A percentile compares a stretch with the other conserved stretches of the same genome.
Conservation (phyloP, 2,113 vertebrate species). For the Dipodomys merriami region DNA sequence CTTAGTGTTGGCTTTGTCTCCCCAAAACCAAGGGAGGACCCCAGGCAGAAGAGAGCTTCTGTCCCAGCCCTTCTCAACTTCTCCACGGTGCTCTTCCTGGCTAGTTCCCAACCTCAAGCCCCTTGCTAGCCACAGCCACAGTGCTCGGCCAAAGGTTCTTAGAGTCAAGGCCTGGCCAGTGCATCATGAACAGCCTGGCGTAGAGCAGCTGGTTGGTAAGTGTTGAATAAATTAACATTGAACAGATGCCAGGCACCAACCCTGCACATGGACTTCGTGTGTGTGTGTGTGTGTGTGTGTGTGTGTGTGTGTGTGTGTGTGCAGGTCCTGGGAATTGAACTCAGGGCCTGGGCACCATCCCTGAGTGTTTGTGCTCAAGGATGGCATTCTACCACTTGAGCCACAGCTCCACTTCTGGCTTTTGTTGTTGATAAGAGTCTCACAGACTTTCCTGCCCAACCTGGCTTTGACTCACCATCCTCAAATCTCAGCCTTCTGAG, state of each 20-base stretch:
- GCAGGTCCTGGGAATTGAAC: no score
- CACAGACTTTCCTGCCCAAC: no score
- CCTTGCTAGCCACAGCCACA: background rate
- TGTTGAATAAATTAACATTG: background rate
- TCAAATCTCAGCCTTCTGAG: no score
- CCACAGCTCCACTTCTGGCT: no score
- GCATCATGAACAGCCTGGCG: background rate
- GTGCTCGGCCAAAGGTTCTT: background rate
- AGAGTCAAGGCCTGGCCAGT: background rate
- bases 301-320: no score
- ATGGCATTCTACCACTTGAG: no score
- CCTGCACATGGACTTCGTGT: background rate
- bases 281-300: no score
- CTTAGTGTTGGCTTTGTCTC: background rate
- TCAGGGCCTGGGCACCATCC: no score
- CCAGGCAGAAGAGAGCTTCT: background rate
- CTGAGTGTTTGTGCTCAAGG: no score
- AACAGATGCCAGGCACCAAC: background rate
- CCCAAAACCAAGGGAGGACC: background rate
- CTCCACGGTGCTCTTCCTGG: fast-evolving
- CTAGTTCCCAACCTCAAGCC: background rate
- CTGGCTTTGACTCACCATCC: no score
- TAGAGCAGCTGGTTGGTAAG: background rate
- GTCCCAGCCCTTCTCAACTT: background rate
- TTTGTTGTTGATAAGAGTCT: no score